phyloP scores from a whole-genome alignment of 2,888 invertebrate species.

The Melanostoma mellinum region DNA sequence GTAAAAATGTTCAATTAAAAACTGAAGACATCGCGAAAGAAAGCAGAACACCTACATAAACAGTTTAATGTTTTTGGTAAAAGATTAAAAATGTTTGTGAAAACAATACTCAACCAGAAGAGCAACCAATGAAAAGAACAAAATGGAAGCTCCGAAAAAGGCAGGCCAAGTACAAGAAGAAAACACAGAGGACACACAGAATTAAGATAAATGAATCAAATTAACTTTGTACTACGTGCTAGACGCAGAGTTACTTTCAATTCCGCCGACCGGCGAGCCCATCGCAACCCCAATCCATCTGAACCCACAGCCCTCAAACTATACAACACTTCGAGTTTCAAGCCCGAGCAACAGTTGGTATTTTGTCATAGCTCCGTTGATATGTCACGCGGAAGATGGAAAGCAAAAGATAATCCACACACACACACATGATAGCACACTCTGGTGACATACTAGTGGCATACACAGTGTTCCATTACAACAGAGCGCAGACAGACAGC shows the following conservation, averaged over 20 bases:
- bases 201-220: constrained; percentile 73
- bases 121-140: constrained; percentile 13
- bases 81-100: not conserved
- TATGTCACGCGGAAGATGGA: constrained; percentile 47
- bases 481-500: constrained; percentile 42
- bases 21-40: too few species aligned
- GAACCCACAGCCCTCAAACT: constrained; percentile 2
- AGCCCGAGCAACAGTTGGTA: constrained; percentile 62
- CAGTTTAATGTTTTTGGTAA: too few species aligned
- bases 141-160: constrained; percentile 31
- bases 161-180: constrained; percentile 31
- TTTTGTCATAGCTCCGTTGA: constrained; percentile 49
- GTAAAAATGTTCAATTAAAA: too few species aligned
- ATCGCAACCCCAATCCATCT: constrained; percentile 27
- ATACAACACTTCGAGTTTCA: not conserved
- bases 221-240: constrained; percentile 70
- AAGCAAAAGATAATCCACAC: constrained; percentile 45
- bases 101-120: constrained; percentile 13
- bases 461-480: constrained; percentile 38
- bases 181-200: constrained; percentile 64
- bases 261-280: constrained; percentile 23
- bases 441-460: constrained; percentile 44
- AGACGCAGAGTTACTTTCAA: constrained; percentile 53
- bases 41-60: too few species aligned
- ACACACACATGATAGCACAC: constrained; percentile 42